Evolutionary conservation across 1,140 invertebrate genomes (phyloP).

Genomic region (Trachymyrmex cornetzi): DNA sequence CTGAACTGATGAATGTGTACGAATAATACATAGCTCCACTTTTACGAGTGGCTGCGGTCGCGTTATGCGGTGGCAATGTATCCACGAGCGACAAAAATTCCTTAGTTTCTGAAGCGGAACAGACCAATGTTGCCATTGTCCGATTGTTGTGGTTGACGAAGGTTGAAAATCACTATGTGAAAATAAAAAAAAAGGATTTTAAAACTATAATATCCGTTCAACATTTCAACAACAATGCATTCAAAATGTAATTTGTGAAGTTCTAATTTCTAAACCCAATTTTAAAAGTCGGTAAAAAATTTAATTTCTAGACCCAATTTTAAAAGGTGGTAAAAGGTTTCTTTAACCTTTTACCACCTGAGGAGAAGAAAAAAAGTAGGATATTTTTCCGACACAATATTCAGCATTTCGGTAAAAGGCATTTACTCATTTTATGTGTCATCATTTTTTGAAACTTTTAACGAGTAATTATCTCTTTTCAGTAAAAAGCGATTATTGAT

Average conservation of each 20-base stretch:
- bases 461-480: no score
- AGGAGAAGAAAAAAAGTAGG: neutral
- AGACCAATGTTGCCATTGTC: neutral
- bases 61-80: slow-evolving; percentile 10
- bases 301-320: neutral
- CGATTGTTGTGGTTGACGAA: neutral
- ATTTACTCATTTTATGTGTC: no score
- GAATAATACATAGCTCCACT: slow-evolving; percentile 38
- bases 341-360: neutral
- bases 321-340: no score
- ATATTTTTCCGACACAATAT: neutral
- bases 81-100: slow-evolving; percentile 11
- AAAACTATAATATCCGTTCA: neutral
- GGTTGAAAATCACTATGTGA: neutral
- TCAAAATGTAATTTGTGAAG: neutral
- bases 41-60: slow-evolving; percentile 51
- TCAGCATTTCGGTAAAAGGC: no score
- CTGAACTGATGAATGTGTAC: neutral
- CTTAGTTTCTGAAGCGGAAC: slow-evolving; percentile 11
- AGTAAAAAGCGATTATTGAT: no score
- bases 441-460: no score
- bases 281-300: no score
- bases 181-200: neutral
- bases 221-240: neutral
- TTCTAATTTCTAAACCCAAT: neutral